Evolutionary conservation across 2,113 vertebrate genomes (phyloP), one percentile per base, ranked within the genome.

Genomic region (Oryzias celebensis): DNA sequence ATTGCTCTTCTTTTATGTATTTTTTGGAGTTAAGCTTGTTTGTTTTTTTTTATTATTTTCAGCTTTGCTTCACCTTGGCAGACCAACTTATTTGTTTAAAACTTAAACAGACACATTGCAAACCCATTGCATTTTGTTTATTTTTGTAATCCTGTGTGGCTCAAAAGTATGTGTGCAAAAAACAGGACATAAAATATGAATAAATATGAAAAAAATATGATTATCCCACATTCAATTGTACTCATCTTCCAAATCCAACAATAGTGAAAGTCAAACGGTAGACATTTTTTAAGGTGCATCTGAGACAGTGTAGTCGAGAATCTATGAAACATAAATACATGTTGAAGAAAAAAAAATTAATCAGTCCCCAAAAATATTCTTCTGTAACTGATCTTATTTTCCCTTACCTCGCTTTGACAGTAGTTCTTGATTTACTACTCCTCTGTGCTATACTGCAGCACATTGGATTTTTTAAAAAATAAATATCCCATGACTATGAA

Each of bases 201-300:
- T 86, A 87, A 88, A 88, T 73, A 85, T 5, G 66, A 80, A 75
- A 24, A 64, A 60, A 64, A 60, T 14, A 70, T 43, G 36, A 63
- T 57, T 53, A 57, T 57, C 59, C 63, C 45, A 87, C 87, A 88
- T 89, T 89, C 84, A 87, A 63, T 63, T 44, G 56, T 78, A 64
- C 42, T 41, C 7, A 1, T 65, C 17, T 69, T 65, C 36, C 65
- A 23, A 45, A 53, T 4, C 56, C 59, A 71, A 62, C 22, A 22
- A 60, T 3, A 24, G 42, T 60, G 31, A 63, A 57, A 65, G 44
- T 31, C 24, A 67, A 52, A 64, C 41, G 31, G 71, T 36, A 28
- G 54, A 66, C n/a, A 67, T 46, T 57, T 57, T 28, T 60, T 0
- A 52, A 75, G 22, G 54, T 49, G 3, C 22, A n/a, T 24, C 47